Evolutionary conservation across 1,140 invertebrate species (phyloP), one percentile per base, ranked within the genome.

Genomic region (Zaprionus kolodkinae): DNA sequence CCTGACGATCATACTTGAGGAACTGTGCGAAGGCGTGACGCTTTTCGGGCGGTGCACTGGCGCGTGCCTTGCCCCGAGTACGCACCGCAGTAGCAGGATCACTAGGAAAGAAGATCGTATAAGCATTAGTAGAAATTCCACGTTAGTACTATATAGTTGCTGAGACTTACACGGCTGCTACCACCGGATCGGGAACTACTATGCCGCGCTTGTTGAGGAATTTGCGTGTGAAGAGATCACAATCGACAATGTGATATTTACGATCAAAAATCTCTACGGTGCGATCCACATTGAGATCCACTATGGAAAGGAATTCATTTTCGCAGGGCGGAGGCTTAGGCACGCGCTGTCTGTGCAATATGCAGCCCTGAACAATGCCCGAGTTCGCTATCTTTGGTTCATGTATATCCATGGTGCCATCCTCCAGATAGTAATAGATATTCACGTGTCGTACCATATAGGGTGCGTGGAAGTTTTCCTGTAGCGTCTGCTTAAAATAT

Each of bases 391-490:
- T 94, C 72, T 94, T 92, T 1, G 96, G 96, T 86, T 98, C 97
- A 1, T 81, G 90, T 25, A 96, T 96, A 93, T 97, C 96, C 52
- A 99, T 96, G 0, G 97, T 98, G 56, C 97, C 97, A 93, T 99
- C 98, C 93, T 98, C 97, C 2, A 99, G 93, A 90, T 96, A 99
- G 83, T 97, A 99, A 73, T 95, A 96, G 57, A 99, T 96, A 65
- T 96, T 96, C 0, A 98, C 97, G 73, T 95, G 95, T 6, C 97
- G 94, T 50, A 98, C 93, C 81, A 96, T 93, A 85, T 95, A 96
- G 7, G 94, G 94, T 6, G 95, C 94, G 15, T 94, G 93, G 40
- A 94, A 94, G 64, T 95, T 95, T 91, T 97, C 97, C 75, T 96
- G 94, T 3, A 97, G 93, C 0, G 95, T 95, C 93, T 98, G 96